Evolutionary conservation across 2,888 invertebrate genomes (phyloP).

Genomic region (Apeira syringaria): DNA sequence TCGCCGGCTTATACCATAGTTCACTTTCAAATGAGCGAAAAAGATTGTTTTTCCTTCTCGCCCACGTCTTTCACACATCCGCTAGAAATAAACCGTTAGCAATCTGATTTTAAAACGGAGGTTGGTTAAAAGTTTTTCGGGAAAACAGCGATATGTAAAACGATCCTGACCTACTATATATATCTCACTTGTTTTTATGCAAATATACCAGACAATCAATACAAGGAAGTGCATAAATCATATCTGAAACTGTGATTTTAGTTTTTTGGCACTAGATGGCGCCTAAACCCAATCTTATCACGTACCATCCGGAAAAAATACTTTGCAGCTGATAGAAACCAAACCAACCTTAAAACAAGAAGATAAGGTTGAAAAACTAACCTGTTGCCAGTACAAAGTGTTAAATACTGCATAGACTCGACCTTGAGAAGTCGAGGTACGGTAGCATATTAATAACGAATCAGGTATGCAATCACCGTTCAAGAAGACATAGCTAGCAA

Average conservation of each 20-base stretch:
- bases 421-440: conserved; percentile 64
- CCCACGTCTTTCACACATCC: too few relatives aligned
- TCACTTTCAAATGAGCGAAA: too few relatives aligned
- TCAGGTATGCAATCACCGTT: conserved; percentile 76
- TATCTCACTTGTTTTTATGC: too few relatives aligned
- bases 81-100: too few relatives aligned
- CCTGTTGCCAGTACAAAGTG: not conserved
- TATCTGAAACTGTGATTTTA: conserved; percentile 42
- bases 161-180: too few relatives aligned
- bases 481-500: conserved; percentile 74
- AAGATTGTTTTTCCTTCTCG: too few relatives aligned
- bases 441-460: conserved; percentile 75
- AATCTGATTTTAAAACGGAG: too few relatives aligned
- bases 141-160: too few relatives aligned
- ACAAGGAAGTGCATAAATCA: conserved; percentile 17
- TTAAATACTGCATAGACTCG: conserved; percentile 54
- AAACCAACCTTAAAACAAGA: conserved; percentile 12
- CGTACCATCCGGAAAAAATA: conserved; percentile 37
- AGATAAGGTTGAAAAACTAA: conserved; percentile 23
- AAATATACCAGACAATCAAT: conserved; percentile 3
- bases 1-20: too few relatives aligned
- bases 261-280: conserved; percentile 62
- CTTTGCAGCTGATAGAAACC: conserved; percentile 2
- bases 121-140: too few relatives aligned
- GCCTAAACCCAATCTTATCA: conserved; percentile 52